A percentile compares a stretch with the other conserved stretches of the same genome.
phyloP scores from a whole-genome alignment of 2,888 invertebrate species.

The Quadroppia sp. region DNA sequence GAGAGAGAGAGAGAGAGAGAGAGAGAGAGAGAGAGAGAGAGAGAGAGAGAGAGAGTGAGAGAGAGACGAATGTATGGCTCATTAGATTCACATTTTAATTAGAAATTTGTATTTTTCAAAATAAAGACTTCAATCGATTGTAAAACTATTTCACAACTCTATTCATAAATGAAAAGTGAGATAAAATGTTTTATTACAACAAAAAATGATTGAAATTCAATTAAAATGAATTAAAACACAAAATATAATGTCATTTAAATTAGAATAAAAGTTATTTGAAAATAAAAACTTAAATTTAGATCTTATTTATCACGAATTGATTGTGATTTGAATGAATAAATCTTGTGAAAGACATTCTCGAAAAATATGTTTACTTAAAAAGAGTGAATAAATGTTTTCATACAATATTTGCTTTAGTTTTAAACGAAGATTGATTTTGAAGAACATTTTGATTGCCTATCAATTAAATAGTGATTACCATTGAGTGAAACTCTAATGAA shows the following conservation, averaged over 20 bases:
- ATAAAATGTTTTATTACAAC: neutral
- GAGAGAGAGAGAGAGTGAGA: neutral
- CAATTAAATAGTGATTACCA: constrained; percentile 11
- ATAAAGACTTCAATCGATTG: neutral
- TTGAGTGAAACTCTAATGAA: neutral
- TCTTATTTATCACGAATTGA: neutral
- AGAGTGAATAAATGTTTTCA: neutral
- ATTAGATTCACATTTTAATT: constrained; percentile 24
- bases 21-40: neutral
- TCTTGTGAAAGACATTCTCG: too few species aligned
- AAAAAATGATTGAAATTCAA: too few species aligned
- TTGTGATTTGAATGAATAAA: neutral
- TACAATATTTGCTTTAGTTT: neutral
- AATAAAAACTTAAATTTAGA: too few species aligned
- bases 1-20: neutral
- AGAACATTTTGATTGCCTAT: neutral
- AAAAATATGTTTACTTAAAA: neutral
- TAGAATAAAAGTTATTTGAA: too few species aligned
- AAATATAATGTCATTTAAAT: too few species aligned
- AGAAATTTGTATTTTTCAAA: constrained; percentile 12
- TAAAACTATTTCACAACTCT: neutral
- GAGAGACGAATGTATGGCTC: neutral
- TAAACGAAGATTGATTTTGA: neutral
- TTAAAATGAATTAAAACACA: too few species aligned
- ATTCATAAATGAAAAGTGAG: neutral